Evolutionary conservation across 2,888 invertebrate genomes (phyloP).

Genomic region (Lepetodrilus schrolli): DNA sequence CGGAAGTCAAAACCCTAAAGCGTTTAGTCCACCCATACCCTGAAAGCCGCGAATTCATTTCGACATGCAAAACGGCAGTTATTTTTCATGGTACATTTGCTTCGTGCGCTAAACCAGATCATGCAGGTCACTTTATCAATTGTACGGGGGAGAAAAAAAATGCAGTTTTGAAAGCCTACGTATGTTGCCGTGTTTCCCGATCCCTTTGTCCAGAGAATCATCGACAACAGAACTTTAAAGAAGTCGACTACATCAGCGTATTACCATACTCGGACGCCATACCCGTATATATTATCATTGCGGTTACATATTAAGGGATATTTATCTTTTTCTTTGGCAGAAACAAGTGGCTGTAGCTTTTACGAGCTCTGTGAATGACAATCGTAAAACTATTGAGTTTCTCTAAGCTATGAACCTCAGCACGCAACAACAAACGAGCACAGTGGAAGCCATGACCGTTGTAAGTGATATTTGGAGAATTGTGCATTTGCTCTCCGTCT

Average conservation of each 20-base stretch:
- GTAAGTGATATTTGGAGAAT: not conserved
- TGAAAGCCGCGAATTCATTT: not conserved
- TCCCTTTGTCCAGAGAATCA: not conserved
- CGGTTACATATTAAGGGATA: slow-evolving; percentile 2
- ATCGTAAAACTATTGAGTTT: slow-evolving; percentile 17
- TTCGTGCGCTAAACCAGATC: not conserved
- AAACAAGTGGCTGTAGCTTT: not conserved
- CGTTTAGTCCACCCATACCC: not conserved
- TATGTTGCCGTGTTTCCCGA: not conserved
- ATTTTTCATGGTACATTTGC: slow-evolving; percentile 19
- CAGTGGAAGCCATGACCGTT: not conserved
- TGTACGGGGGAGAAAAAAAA: not conserved
- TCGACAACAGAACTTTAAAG: too few relatives aligned
- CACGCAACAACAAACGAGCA: not conserved
- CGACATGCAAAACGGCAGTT: slow-evolving; percentile 9
- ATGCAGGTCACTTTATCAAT: not conserved
- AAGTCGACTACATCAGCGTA: too few relatives aligned
- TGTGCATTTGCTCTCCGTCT: not conserved
- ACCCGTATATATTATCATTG: not conserved
- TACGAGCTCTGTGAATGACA: slow-evolving; percentile 12
- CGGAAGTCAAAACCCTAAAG: not conserved
- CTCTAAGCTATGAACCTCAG: not conserved
- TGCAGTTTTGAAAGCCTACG: not conserved
- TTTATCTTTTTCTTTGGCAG: not conserved
- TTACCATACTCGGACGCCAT: too few relatives aligned